Evolutionary conservation across 64 coral and sea anemone genomes (phyloP).

Genomic region (Trachythela sp.): DNA sequence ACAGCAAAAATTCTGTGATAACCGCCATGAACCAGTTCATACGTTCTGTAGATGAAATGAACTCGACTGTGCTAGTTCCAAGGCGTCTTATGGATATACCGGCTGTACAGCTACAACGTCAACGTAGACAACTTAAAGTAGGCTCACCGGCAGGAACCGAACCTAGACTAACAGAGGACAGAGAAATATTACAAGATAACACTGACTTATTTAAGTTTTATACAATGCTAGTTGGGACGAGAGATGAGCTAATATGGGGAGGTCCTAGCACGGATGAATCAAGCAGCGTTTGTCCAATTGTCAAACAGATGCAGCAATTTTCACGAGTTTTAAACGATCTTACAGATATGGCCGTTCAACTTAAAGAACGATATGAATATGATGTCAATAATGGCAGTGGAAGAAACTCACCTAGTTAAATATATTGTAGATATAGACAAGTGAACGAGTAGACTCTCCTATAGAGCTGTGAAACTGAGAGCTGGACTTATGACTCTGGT

Average conservation of each 20-base stretch:
- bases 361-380: conserved; percentile 14
- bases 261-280: neutral
- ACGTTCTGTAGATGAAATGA: conserved; percentile 13
- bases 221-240: neutral
- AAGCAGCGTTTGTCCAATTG: neutral
- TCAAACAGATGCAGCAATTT: neutral
- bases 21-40: neutral
- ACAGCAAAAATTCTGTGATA: neutral
- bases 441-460: neutral
- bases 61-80: neutral
- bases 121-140: too few relatives aligned
- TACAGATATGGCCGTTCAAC: neutral
- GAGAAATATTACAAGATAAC: neutral
- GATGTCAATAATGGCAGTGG: neutral
- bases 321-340: neutral
- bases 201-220: conserved; percentile 19
- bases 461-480: too few relatives aligned
- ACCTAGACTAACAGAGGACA: neutral
- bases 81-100: conserved; percentile 9
- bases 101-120: neutral
- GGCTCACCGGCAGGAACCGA: neutral
- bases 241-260: neutral
- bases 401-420: neutral
- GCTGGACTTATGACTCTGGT: too few relatives aligned
- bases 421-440: neutral